Conservation (phyloP, 1,140 invertebrate species). For the Drosophila insularis region DNA sequence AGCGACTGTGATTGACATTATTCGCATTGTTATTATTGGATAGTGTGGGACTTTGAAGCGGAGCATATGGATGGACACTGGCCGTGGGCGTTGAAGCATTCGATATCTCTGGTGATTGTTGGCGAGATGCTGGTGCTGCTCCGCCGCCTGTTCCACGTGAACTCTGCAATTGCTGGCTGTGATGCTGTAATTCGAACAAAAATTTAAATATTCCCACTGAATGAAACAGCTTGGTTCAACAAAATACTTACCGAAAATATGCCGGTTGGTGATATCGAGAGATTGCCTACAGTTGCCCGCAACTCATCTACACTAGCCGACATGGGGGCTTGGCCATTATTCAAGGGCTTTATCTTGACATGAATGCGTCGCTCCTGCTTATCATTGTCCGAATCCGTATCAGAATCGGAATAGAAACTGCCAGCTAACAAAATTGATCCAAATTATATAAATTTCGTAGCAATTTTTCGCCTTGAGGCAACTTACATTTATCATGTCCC, state of each 20-base stretch:
- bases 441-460: background rate
- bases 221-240: no score
- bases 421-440: constrained; percentile 82
- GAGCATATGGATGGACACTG: constrained; percentile 90
- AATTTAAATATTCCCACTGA: no score
- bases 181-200: constrained; percentile 82
- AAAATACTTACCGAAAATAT: constrained; percentile 78
- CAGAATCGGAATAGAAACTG: constrained; percentile 95
- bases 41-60: constrained; percentile 88
- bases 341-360: constrained; percentile 97
- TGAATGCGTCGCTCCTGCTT: constrained; percentile 94
- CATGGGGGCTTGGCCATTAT: constrained; percentile 92
- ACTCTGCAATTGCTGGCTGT: constrained; percentile 76
- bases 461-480: background rate
- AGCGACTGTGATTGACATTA: constrained; percentile 59
- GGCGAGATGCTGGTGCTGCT: constrained; percentile 57
- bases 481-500: constrained; percentile 74
- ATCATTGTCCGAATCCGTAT: constrained; percentile 94
- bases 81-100: constrained; percentile 94
- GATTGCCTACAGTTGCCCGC: constrained; percentile 94
- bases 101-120: constrained; percentile 89
- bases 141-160: constrained; percentile 36
- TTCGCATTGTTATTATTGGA: constrained; percentile 84
- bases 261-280: constrained; percentile 92
- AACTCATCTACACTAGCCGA: constrained; percentile 97